Base-by-base conservation (phyloP, 30 jellyfish, hydroid and myxozoan genomes). In the Chironex yamaguchii region DNA sequence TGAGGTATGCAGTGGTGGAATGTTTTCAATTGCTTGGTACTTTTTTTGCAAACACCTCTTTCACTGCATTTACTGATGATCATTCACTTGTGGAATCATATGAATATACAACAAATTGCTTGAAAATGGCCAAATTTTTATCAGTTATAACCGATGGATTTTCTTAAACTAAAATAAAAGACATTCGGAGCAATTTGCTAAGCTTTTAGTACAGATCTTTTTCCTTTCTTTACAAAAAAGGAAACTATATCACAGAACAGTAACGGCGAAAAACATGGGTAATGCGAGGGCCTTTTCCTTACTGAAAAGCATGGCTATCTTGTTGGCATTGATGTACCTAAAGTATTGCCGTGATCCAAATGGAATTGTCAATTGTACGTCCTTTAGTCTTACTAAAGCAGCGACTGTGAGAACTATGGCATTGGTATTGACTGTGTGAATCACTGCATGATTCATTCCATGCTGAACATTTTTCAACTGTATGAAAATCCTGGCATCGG, bases 371-470 rank as follows among this genome's bases (percentile, higher is more conserved):
- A 62, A 36, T 2, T 62, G 74, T 62, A 62, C 25, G 74, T 62
- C 74, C 74, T 62, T 62, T 36, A 62, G 74, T 62, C 48, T 62
- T 62, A 62, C 74, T 62, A 67, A 62, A 67, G 81, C 81, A 52
- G 82, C 34, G 12, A 76, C 79, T 14, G 79, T 49, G 34, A 72
- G 35, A 49, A 72, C 86, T n/a, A 76, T 65, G 50, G 53, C 88
- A 76, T 76, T 78, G n/a, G 88, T 76, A 53, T 76, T 78, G 78
- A 76, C 88, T 29, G 82, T 76, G 26, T 52, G 81, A 29, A 76
- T 76, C 49, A 76, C 28, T 49, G 78, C 88, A 30, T 34, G 42
- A 52, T 34, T 50, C 79, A 76, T 11, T 28, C 78, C 34, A 6
- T 36, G 32, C 32, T n/a, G 50, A 48, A 78, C 88, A 76, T 76